Conservation (phyloP, 2,113 vertebrate genomes). For the Indicator maculatus region DNA sequence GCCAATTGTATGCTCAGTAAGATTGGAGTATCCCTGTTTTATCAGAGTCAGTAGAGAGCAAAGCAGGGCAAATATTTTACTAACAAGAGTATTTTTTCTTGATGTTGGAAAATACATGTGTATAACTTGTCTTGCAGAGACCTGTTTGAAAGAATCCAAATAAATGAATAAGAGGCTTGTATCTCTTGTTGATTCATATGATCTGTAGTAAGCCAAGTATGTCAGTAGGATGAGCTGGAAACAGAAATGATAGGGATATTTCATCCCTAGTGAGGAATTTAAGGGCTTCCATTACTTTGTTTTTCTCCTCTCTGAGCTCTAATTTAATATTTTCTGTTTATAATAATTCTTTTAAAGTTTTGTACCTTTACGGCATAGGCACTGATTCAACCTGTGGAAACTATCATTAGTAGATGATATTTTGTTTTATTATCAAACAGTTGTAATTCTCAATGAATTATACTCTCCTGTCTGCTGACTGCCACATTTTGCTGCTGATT, state of each 20-base stretch:
- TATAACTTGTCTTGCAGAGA: background rate
- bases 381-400: background rate
- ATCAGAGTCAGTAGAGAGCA: background rate
- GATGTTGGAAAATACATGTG: background rate
- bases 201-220: background rate
- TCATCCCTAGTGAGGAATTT: background rate
- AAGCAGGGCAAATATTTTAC: background rate
- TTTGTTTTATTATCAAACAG: background rate
- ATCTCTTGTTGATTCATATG: background rate
- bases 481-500: rapidly evolving
- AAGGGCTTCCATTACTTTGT: background rate
- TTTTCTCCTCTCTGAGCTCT: background rate
- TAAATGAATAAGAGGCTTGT: background rate
- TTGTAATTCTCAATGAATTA: background rate
- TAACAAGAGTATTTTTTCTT: background rate
- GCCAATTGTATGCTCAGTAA: background rate
- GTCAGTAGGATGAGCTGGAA: background rate
- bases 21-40: background rate
- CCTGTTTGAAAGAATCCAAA: background rate
- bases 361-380: background rate
- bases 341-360: background rate
- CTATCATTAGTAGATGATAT: background rate
- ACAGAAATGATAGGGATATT: background rate
- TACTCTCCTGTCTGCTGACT: background rate
- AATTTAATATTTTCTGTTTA: background rate